Percentiles rank a stretch among this genome's conserved stretches.
phyloP scores from a whole-genome alignment of 2,113 vertebrate genomes.

The Tachysurus fulvidraco region DNA sequence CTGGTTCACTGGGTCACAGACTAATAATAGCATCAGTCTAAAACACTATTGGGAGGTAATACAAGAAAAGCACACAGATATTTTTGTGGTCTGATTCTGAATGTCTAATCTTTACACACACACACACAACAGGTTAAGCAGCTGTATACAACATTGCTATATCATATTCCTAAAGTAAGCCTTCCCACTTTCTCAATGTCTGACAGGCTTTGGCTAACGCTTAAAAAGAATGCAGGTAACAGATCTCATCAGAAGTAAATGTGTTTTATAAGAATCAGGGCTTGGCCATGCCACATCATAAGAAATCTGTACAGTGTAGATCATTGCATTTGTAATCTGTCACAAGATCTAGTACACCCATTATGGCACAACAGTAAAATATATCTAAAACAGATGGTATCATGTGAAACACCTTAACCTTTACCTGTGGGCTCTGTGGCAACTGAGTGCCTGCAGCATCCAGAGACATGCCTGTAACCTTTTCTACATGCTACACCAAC shows the following conservation, averaged over 20 bases:
- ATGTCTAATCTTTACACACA: slow-evolving; percentile 22
- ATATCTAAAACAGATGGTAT: slow-evolving; percentile 6
- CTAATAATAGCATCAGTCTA: too few species aligned
- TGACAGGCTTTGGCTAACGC: too few species aligned
- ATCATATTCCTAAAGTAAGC: background rate
- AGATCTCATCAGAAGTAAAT: background rate
- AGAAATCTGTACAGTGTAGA: background rate
- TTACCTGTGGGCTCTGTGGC: slow-evolving; percentile 52
- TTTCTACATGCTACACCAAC: slow-evolving; percentile 49
- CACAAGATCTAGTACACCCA: background rate
- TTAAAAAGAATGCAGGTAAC: too few species aligned
- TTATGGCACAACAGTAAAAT: slow-evolving; percentile 9
- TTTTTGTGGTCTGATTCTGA: background rate
- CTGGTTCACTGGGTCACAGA: too few species aligned
- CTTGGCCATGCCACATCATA: background rate
- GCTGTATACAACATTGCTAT: slow-evolving; percentile 24
- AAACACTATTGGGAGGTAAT: too few species aligned
- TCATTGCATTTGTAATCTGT: background rate
- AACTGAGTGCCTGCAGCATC: slow-evolving; percentile 45
- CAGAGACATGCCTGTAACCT: slow-evolving; percentile 47
- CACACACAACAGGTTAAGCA: slow-evolving; percentile 25
- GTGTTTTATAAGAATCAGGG: background rate
- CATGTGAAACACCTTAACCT: slow-evolving; percentile 39
- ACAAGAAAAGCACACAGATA: too few species aligned
- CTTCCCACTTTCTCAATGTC: background rate